Percentiles rank a stretch among this genome's conserved stretches.
Evolutionary conservation across 1,140 invertebrate genomes (phyloP).

Genomic region (Meteorus sp.): DNA sequence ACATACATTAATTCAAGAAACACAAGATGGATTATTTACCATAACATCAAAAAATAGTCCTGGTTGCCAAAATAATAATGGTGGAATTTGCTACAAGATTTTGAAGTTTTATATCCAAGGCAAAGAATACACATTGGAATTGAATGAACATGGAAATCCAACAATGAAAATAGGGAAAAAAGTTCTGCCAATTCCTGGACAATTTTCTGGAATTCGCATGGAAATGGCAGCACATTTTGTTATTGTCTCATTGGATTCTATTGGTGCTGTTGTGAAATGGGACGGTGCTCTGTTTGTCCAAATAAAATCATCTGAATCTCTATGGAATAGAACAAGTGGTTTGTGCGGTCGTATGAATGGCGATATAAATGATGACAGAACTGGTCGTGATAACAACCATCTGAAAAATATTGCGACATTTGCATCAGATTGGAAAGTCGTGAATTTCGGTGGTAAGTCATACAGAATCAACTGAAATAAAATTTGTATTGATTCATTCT

Average conservation of each 20-base stretch:
- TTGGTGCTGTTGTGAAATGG: slow-evolving; percentile 78
- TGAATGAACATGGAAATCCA: slow-evolving; percentile 29
- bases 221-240: slow-evolving; percentile 71
- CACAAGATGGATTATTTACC: slow-evolving; percentile 67
- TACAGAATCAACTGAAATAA: slow-evolving; percentile 17
- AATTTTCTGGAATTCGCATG: slow-evolving; percentile 68
- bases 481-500: slow-evolving; percentile 16
- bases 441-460: slow-evolving; percentile 64
- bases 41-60: slow-evolving; percentile 64
- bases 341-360: slow-evolving; percentile 81
- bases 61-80: slow-evolving; percentile 46
- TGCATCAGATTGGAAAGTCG: slow-evolving; percentile 69
- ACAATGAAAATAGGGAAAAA: slow-evolving; percentile 32
- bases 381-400: slow-evolving; percentile 61
- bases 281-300: slow-evolving; percentile 61
- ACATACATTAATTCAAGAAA: slow-evolving; percentile 69
- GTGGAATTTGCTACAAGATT: slow-evolving; percentile 59
- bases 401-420: slow-evolving; percentile 60
- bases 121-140: slow-evolving; percentile 65
- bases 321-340: slow-evolving; percentile 80
- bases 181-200: slow-evolving; percentile 67
- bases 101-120: slow-evolving; percentile 71
- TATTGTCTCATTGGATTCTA: slow-evolving; percentile 66
- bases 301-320: slow-evolving; percentile 66
- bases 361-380: slow-evolving; percentile 69